phyloP scores from a whole-genome alignment of 2,888 invertebrate species.

The Ceraclea dissimilis region DNA sequence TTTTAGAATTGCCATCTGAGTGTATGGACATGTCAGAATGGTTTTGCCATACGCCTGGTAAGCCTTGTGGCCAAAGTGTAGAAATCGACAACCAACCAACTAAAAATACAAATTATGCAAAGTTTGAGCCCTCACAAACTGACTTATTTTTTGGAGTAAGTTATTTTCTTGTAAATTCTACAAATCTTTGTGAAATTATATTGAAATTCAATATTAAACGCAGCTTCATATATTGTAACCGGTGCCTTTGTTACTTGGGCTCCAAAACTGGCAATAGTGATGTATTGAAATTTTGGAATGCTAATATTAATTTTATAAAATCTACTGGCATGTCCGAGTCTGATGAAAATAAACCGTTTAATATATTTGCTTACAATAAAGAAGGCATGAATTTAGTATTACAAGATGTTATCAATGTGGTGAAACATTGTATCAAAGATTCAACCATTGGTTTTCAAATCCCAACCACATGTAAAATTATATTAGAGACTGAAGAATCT shows the following conservation, averaged over 20 bases:
- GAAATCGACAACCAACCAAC: neutral
- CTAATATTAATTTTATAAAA: conserved; percentile 41
- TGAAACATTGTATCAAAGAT: conserved; percentile 45
- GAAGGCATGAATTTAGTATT: conserved; percentile 27
- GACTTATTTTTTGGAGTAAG: conserved; percentile 54
- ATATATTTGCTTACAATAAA: conserved; percentile 20
- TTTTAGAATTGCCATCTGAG: conserved; percentile 55
- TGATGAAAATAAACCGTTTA: neutral
- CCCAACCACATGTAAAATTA: conserved; percentile 47
- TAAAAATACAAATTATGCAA: conserved; percentile 17
- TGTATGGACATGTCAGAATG: conserved; percentile 55
- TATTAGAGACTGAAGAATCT: conserved; percentile 42
- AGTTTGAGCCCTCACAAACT: conserved; percentile 40
- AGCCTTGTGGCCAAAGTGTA: conserved; percentile 16
- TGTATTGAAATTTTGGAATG: conserved; percentile 49
- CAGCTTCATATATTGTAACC: conserved; percentile 47
- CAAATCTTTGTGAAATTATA: conserved; percentile 37
- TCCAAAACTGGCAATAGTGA: conserved; percentile 36
- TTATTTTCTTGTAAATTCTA: conserved; percentile 45
- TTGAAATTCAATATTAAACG: conserved; percentile 42
- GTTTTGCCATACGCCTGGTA: conserved; percentile 54
- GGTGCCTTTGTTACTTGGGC: conserved; percentile 54
- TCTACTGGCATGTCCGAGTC: neutral
- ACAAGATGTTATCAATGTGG: conserved; percentile 47
- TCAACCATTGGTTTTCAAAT: conserved; percentile 44